These are phyloP conservation scores for Lagria hirta DNA, from an alignment of 2,888 invertebrate species.

Conservation along the genomic window DNA sequence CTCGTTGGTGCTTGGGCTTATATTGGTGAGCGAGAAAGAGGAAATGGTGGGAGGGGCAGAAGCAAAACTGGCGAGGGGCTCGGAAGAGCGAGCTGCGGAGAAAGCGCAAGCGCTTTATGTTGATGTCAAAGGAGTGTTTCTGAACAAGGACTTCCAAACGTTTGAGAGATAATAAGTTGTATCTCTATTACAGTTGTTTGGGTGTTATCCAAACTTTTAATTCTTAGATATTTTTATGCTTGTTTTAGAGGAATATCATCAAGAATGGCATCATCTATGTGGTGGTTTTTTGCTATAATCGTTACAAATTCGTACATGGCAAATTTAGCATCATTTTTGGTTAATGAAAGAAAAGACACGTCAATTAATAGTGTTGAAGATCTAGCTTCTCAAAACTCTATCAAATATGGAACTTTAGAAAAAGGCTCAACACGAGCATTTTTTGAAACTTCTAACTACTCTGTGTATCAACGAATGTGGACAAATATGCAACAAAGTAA, in stretches of 20 bases:
- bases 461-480: constrained; percentile 30
- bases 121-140: too few species aligned
- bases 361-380: constrained; percentile 89
- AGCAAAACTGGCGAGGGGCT: too few species aligned
- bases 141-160: too few species aligned
- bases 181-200: too few species aligned
- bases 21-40: too few species aligned
- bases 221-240: too few species aligned
- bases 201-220: not conserved
- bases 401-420: constrained; percentile 84
- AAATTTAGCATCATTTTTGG: constrained; percentile 88
- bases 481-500: constrained; percentile 10
- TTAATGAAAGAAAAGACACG: constrained; percentile 59
- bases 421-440: constrained; percentile 90
- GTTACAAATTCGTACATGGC: constrained; percentile 91
- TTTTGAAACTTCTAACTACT: constrained; percentile 66
- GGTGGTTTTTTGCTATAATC: constrained; percentile 88
- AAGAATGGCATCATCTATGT: constrained; percentile 80
- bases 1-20: too few species aligned
- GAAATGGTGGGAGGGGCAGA: too few species aligned
- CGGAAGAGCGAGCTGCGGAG: too few species aligned
- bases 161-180: too few species aligned
- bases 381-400: constrained; percentile 85
- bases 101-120: too few species aligned
- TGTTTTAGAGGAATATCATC: constrained; percentile 77